Evolutionary conservation across 2,113 vertebrate species (phyloP).

Genomic region (Lampris incognitus): DNA sequence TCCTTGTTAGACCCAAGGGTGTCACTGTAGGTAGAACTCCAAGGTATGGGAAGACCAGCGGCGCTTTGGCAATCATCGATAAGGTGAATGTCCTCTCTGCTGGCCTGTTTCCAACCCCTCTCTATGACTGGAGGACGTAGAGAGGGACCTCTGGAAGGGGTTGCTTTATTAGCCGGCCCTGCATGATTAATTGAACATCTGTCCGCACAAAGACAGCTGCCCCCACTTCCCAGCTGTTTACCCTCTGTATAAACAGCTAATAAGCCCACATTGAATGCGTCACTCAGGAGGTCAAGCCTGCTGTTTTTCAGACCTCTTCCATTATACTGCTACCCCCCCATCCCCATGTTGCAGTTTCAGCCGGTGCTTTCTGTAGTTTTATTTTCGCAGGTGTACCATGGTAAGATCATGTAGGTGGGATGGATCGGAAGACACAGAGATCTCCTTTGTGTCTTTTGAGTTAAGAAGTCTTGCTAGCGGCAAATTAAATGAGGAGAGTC

Average conservation of each 20-base stretch:
- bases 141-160: slow-evolving; percentile 67
- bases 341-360: slow-evolving; percentile 10
- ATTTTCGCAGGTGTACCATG: slow-evolving; percentile 37
- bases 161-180: slow-evolving; percentile 72
- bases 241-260: slow-evolving; percentile 72
- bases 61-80: slow-evolving; percentile 60
- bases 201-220: slow-evolving; percentile 70
- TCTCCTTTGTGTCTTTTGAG: slow-evolving; percentile 42
- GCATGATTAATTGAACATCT: slow-evolving; percentile 82
- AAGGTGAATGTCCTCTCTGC: slow-evolving; percentile 56
- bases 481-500: slow-evolving; percentile 14
- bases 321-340: slow-evolving; percentile 2
- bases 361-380: background rate
- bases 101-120: slow-evolving; percentile 60
- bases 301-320: slow-evolving; percentile 20
- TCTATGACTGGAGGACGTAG: slow-evolving; percentile 57
- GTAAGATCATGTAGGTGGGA: slow-evolving; percentile 35
- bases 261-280: slow-evolving; percentile 58
- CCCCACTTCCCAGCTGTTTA: slow-evolving; percentile 78
- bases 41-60: slow-evolving; percentile 7
- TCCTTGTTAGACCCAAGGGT: slow-evolving; percentile 17
- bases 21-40: slow-evolving; percentile 10
- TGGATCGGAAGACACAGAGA: slow-evolving; percentile 18
- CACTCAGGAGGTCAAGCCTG: slow-evolving; percentile 52
- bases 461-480: slow-evolving; percentile 44